Evolutionary conservation across 2,113 vertebrate species (phyloP).

Genomic region (Sapayoa aenigma): DNA sequence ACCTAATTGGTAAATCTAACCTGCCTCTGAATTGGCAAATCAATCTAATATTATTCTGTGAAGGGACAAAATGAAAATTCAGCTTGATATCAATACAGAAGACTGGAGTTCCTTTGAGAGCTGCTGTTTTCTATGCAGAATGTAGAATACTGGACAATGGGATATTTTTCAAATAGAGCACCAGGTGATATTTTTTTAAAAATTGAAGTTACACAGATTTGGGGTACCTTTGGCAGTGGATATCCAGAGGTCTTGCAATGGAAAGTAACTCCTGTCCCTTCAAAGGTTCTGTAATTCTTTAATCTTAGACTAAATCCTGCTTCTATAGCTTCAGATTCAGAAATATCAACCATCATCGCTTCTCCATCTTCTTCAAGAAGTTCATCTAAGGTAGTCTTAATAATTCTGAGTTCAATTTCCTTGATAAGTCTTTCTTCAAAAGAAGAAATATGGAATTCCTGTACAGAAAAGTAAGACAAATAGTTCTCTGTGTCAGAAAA

Average conservation of each 20-base stretch:
- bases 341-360: conserved; percentile 81
- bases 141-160: neutral
- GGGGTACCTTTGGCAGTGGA: conserved; percentile 90
- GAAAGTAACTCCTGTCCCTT: conserved; percentile 94
- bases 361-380: conserved; percentile 90
- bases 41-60: neutral
- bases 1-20: neutral
- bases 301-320: conserved; percentile 86
- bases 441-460: conserved; percentile 94
- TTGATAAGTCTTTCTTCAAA: conserved; percentile 96
- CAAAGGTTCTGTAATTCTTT: conserved; percentile 93
- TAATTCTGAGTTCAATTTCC: conserved; percentile 94
- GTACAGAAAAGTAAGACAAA: neutral
- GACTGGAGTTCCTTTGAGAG: neutral
- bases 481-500: neutral
- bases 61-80: neutral
- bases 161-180: neutral
- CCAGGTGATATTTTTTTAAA: neutral
- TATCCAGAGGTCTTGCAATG: conserved; percentile 91
- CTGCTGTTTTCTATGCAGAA: neutral
- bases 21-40: neutral
- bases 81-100: neutral
- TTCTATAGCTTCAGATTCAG: conserved; percentile 84
- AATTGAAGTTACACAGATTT: neutral
- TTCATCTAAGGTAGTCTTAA: conserved; percentile 90